A percentile compares a stretch with the other conserved stretches of the same genome.
These are phyloP conservation scores for Habropoda laboriosa DNA, from an alignment of 1,140 invertebrate species.

Conservation along the genomic window DNA sequence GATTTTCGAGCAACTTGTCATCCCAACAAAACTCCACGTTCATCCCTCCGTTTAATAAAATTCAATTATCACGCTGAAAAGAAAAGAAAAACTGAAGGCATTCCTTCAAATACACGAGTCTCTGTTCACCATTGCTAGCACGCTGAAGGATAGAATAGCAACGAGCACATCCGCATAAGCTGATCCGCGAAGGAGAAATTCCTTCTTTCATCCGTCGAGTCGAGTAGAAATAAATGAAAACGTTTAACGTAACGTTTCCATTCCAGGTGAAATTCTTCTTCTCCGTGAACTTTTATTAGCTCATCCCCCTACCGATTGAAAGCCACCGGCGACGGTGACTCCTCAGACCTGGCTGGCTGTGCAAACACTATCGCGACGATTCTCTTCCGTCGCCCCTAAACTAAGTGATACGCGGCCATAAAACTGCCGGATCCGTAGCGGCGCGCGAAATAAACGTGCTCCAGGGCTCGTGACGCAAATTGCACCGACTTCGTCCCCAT, in stretches of 20 bases:
- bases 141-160: too few relatives aligned
- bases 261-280: conserved; percentile 9
- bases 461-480: not conserved
- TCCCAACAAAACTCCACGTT: too few relatives aligned
- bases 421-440: not conserved
- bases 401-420: not conserved
- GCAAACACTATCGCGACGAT: conserved; percentile 20
- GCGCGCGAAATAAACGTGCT: conserved; percentile 1
- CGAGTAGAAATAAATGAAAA: conserved; percentile 10
- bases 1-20: too few relatives aligned
- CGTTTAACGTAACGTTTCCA: conserved; percentile 15
- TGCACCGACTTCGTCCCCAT: not conserved
- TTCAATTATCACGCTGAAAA: too few relatives aligned
- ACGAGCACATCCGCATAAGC: not conserved
- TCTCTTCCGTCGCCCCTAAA: conserved; percentile 11
- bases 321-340: not conserved
- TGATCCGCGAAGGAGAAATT: not conserved
- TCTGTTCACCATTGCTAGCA: too few relatives aligned
- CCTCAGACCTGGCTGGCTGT: not conserved
- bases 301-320: not conserved
- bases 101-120: too few relatives aligned
- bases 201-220: not conserved
- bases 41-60: too few relatives aligned
- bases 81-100: too few relatives aligned
- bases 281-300: not conserved